phyloP scores from a whole-genome alignment of 2,797 vertebrate genomes.

The Mallotus villosus region DNA sequence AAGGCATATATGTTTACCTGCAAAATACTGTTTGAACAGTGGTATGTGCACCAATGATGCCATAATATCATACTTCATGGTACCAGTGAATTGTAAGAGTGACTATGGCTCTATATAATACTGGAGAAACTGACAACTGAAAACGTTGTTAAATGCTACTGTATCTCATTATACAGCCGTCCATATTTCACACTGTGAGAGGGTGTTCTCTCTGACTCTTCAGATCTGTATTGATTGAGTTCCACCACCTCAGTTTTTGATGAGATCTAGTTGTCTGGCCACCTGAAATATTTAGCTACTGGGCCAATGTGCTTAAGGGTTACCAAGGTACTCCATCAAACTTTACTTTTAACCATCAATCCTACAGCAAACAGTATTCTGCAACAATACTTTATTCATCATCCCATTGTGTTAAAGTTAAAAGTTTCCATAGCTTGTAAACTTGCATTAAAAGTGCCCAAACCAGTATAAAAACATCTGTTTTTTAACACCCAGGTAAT shows the following conservation, averaged over 20 bases:
- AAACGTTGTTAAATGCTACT: background rate
- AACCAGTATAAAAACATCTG: slow-evolving; percentile 28
- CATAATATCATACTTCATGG: too few relatives aligned
- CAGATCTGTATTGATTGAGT: slow-evolving; percentile 48
- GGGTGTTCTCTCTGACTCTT: slow-evolving; percentile 37
- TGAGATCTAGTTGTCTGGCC: slow-evolving; percentile 32
- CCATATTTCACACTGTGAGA: slow-evolving; percentile 42
- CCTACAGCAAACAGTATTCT: too few relatives aligned
- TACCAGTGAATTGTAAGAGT: too few relatives aligned
- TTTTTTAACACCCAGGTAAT: slow-evolving; percentile 1
- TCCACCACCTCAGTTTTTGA: slow-evolving; percentile 38
- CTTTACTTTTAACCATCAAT: background rate
- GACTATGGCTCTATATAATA: background rate
- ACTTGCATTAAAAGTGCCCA: slow-evolving; percentile 28
- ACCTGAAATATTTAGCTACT: slow-evolving; percentile 38
- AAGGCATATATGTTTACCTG: background rate
- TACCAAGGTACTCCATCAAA: slow-evolving; percentile 18
- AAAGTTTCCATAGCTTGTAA: background rate
- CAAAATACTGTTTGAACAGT: background rate
- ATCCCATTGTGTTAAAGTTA: too few relatives aligned
- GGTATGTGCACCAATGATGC: background rate
- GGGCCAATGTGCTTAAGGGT: slow-evolving; percentile 11
- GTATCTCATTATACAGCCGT: slow-evolving; percentile 25
- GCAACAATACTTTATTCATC: too few relatives aligned
- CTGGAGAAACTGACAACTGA: background rate